Percentiles rank a stretch among this genome's conserved stretches.
Evolutionary conservation across 2,888 invertebrate genomes (phyloP).

Genomic region (Rhingia campestris): DNA sequence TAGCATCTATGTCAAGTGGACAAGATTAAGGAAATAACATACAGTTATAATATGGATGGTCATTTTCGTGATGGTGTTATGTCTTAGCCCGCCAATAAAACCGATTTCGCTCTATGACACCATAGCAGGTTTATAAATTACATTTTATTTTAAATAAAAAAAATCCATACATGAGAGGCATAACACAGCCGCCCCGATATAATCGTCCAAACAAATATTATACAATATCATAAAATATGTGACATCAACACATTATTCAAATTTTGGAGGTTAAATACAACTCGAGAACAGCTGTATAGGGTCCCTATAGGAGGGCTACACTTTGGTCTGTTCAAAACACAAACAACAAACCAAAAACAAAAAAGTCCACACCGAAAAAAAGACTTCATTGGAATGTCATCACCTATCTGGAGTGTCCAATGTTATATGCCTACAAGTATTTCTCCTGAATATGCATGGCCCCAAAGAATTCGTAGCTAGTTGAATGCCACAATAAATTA

Average conservation of each 20-base stretch:
- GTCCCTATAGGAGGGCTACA: conserved; percentile 60
- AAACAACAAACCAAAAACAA: conserved; percentile 2
- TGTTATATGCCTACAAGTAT: conserved; percentile 11
- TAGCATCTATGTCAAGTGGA: no score
- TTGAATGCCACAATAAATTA: conserved; percentile 67
- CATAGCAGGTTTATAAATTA: no score
- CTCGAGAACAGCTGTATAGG: conserved; percentile 43
- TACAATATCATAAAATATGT: conserved; percentile 50
- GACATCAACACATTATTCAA: conserved; percentile 38
- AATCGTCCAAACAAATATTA: conserved; percentile 39
- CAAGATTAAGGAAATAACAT: no score
- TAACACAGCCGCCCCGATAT: background rate
- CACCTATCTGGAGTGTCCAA: conserved; percentile 47
- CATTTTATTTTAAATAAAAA: no score
- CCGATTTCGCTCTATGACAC: no score
- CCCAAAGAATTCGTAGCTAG: conserved; percentile 34
- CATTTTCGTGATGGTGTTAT: no score
- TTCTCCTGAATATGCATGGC: conserved; percentile 55
- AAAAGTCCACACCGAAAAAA: background rate
- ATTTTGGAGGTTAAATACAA: conserved; percentile 28
- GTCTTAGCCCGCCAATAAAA: no score
- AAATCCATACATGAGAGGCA: no score
- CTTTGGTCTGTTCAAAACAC: conserved; percentile 26
- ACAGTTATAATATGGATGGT: no score
- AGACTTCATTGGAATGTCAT: conserved; percentile 41